phyloP scores from a whole-genome alignment of 2,113 vertebrate species.

The Upupa epops region DNA sequence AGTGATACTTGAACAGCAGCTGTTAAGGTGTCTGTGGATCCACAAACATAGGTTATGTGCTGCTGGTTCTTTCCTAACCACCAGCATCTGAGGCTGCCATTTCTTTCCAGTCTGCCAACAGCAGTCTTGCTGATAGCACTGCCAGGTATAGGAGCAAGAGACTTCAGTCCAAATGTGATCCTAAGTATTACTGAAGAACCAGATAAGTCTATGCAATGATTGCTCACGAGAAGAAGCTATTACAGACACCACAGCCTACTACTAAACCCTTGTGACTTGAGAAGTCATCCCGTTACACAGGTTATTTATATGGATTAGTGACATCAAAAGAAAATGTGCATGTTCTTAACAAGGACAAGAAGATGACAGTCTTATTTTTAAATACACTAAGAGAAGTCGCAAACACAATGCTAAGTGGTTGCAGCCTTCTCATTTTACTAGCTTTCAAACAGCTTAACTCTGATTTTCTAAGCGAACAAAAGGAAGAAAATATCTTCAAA shows the following conservation, averaged over 20 bases:
- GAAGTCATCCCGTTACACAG: background rate
- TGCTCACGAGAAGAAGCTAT: background rate
- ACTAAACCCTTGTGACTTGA: background rate
- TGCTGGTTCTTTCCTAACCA: background rate
- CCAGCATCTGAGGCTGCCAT: background rate
- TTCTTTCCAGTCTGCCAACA: background rate
- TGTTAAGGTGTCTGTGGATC: background rate
- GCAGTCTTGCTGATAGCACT: background rate
- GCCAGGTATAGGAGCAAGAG: background rate
- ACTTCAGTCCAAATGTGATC: background rate
- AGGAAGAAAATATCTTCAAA: background rate
- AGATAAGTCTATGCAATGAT: background rate
- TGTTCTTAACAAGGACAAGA: background rate
- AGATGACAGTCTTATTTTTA: background rate
- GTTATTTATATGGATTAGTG: background rate
- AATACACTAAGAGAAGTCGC: background rate
- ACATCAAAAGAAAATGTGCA: background rate
- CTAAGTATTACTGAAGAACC: background rate
- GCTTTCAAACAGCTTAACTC: background rate
- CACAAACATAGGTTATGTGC: background rate
- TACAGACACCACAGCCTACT: background rate
- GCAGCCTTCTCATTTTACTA: background rate
- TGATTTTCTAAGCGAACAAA: background rate
- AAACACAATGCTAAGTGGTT: rapidly evolving
- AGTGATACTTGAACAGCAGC: background rate